Conservation (phyloP, 1,140 invertebrate genomes). For the Atta colombica region DNA sequence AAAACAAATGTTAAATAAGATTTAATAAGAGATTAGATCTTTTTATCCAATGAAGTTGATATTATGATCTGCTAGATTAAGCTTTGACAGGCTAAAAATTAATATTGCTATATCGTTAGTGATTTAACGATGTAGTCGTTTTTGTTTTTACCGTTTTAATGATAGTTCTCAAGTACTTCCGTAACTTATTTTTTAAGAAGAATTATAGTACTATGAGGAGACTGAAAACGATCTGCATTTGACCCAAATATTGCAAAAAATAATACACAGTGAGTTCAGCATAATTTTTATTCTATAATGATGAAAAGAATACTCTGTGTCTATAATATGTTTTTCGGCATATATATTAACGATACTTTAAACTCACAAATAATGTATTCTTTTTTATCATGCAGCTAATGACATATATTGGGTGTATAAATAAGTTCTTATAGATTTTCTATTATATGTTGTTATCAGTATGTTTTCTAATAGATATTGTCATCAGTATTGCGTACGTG, state of each 20-base stretch:
- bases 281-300: slow-evolving; percentile 18
- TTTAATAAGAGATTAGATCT: background rate
- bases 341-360: slow-evolving; percentile 1
- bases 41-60: background rate
- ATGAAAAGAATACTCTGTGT: slow-evolving; percentile 1
- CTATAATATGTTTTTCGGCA: background rate
- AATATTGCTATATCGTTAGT: background rate
- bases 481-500: no score
- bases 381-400: slow-evolving; percentile 31
- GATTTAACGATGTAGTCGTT: background rate
- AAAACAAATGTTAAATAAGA: slow-evolving; percentile 19
- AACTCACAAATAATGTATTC: background rate
- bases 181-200: slow-evolving; percentile 22
- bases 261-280: slow-evolving; percentile 4
- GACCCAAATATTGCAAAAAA: background rate
- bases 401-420: no score
- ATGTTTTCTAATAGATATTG: no score
- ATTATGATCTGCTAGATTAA: background rate
- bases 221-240: slow-evolving; percentile 23
- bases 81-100: background rate
- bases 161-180: slow-evolving; percentile 24
- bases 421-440: no score
- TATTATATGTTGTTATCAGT: no score
- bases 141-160: slow-evolving; percentile 9
- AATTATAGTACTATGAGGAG: slow-evolving; percentile 14